Percentiles rank a stretch among this genome's conserved stretches.
Evolutionary conservation across 2,113 vertebrate genomes (phyloP).

Genomic region (Oreochromis niloticus): DNA sequence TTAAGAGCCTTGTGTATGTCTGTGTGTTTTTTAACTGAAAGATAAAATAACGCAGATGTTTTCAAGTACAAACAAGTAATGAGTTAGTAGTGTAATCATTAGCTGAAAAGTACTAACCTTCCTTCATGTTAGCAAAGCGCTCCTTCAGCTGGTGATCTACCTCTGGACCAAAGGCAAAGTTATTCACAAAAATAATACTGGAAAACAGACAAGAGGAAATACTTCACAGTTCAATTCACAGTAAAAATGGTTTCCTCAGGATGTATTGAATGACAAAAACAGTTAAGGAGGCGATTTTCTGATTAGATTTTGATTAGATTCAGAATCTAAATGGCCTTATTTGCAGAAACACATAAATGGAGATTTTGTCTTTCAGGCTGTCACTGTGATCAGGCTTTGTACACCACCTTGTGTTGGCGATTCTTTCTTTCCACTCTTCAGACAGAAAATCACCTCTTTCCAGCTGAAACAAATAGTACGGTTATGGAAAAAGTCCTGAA

Average conservation of each 20-base stretch:
- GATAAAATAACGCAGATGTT: background rate
- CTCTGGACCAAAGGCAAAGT: constrained; percentile 99
- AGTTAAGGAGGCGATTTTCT: background rate
- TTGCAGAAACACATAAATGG: background rate
- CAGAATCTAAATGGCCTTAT: background rate
- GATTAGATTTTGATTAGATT: background rate
- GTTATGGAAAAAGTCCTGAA: background rate
- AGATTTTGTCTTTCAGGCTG: background rate
- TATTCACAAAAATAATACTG: constrained; percentile 99
- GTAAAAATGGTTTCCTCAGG: background rate
- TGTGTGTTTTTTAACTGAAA: background rate
- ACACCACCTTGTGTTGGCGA: constrained; percentile 94
- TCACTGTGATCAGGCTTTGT: background rate
- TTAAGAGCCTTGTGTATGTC: background rate
- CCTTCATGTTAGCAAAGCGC: constrained; percentile 99
- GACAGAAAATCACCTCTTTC: constrained; percentile 98
- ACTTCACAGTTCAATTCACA: constrained; percentile 35
- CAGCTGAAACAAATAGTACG: constrained; percentile 73
- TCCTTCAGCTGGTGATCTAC: constrained; percentile 99
- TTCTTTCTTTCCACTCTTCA: constrained; percentile 96
- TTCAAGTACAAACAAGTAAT: background rate
- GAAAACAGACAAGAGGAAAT: constrained; percentile 61
- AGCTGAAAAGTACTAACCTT: constrained; percentile 76
- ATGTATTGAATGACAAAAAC: background rate
- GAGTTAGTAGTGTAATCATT: background rate